phyloP scores from a whole-genome alignment of 2,888 invertebrate species.

The Harpalus rubripes region DNA sequence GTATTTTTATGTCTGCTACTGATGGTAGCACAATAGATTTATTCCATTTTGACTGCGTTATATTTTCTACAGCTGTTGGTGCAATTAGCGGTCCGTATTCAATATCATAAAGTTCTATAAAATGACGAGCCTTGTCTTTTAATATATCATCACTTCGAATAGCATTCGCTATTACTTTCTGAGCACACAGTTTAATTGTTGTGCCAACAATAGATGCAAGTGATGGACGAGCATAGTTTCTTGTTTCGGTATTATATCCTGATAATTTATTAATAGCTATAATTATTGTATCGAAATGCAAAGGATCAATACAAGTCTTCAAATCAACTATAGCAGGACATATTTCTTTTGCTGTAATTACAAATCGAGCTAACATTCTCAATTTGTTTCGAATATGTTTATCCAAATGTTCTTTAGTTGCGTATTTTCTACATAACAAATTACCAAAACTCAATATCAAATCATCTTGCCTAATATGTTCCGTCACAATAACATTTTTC shows the following conservation, averaged over 20 bases:
- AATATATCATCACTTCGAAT: background rate
- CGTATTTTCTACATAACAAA: slow-evolving; percentile 8
- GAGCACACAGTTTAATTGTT: background rate
- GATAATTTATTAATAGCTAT: too few relatives aligned
- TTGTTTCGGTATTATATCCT: too few relatives aligned
- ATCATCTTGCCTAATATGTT: too few relatives aligned
- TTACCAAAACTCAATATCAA: background rate
- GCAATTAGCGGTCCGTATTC: slow-evolving; percentile 1
- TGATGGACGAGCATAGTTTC: too few relatives aligned
- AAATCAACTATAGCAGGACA: background rate
- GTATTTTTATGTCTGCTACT: too few relatives aligned
- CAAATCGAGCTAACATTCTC: background rate
- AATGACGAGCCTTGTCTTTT: slow-evolving; percentile 1
- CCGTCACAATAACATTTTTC: too few relatives aligned
- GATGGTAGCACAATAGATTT: background rate
- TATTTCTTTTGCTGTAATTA: slow-evolving; percentile 4
- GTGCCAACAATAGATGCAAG: too few relatives aligned
- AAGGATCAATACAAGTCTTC: too few relatives aligned
- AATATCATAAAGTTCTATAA: background rate
- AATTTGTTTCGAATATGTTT: slow-evolving; percentile 1
- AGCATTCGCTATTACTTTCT: background rate
- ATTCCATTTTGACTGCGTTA: background rate
- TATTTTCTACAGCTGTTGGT: slow-evolving; percentile 8
- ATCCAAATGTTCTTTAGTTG: slow-evolving; percentile 1
- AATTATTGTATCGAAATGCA: too few relatives aligned